These are phyloP conservation scores for Monoplex corrugatus DNA, from an alignment of 2,888 invertebrate genomes.

Conservation along the genomic window DNA sequence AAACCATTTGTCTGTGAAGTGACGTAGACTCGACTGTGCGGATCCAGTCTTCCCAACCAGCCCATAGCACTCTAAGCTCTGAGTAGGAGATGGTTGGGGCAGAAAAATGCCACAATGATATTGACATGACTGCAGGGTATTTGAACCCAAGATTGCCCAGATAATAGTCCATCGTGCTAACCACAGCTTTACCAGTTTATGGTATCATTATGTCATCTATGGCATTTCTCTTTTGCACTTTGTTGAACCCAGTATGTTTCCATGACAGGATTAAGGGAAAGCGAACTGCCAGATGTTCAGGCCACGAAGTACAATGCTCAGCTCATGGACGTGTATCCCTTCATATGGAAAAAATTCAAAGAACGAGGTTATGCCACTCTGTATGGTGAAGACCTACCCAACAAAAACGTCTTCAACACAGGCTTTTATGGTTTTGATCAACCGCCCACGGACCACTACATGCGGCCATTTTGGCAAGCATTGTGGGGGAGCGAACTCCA, in stretches of 20 bases:
- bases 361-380: conserved; percentile 76
- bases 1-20: too few species aligned
- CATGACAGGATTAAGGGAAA: conserved; percentile 66
- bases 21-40: too few species aligned
- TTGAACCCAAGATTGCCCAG: neutral
- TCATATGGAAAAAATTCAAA: conserved; percentile 77
- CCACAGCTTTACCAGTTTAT: neutral
- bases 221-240: neutral
- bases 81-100: too few species aligned
- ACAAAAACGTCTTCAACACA: conserved; percentile 74
- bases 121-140: too few species aligned
- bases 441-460: conserved; percentile 79
- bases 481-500: conserved; percentile 65
- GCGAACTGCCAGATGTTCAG: conserved; percentile 70
- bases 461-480: conserved; percentile 79
- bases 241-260: neutral
- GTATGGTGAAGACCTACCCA: conserved; percentile 78
- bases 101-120: too few species aligned
- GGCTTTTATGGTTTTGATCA: conserved; percentile 76
- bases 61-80: too few species aligned
- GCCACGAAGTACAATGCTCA: conserved; percentile 59
- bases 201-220: neutral
- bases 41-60: too few species aligned
- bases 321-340: conserved; percentile 69
- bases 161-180: neutral